Conservation (phyloP, 2,888 invertebrate genomes). For the Archips xylosteana region DNA sequence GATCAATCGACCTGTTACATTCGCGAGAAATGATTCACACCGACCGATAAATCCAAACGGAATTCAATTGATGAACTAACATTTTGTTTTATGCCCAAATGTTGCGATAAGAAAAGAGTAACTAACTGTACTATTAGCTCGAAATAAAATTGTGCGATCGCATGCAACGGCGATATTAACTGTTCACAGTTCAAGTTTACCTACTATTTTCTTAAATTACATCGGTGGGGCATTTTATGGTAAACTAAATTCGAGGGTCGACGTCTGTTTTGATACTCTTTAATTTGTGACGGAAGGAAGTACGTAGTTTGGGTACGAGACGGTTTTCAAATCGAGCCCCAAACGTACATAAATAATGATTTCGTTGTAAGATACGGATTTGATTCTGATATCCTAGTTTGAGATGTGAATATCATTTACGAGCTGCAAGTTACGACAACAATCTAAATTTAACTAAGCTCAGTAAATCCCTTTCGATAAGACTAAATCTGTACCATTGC, state of each 20-base stretch:
- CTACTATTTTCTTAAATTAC: conserved; percentile 72
- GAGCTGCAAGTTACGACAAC: conserved; percentile 1
- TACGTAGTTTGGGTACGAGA: conserved; percentile 6
- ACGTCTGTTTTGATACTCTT: conserved; percentile 48
- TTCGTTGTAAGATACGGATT: background rate
- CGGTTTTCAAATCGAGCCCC: background rate
- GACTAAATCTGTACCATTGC: background rate
- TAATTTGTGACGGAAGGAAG: conserved; percentile 30
- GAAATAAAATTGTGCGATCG: conserved; percentile 83
- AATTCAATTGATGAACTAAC: conserved; percentile 61
- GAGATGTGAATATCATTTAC: conserved; percentile 8
- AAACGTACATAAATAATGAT: background rate
- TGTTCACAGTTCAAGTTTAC: conserved; percentile 75
- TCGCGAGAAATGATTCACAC: conserved; percentile 59
- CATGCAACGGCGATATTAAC: conserved; percentile 82
- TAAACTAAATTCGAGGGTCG: conserved; percentile 59
- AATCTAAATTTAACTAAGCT: background rate
- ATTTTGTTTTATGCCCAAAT: conserved; percentile 66
- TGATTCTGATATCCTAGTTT: background rate
- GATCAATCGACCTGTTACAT: conserved; percentile 78
- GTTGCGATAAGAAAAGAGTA: conserved; percentile 78
- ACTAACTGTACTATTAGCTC: conserved; percentile 72
- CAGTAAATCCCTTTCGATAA: background rate
- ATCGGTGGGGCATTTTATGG: conserved; percentile 64
- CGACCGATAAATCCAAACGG: conserved; percentile 63